phyloP scores from a whole-genome alignment of 53 echinoderm and acorn worm genomes.

The Patiria pectinifera region DNA sequence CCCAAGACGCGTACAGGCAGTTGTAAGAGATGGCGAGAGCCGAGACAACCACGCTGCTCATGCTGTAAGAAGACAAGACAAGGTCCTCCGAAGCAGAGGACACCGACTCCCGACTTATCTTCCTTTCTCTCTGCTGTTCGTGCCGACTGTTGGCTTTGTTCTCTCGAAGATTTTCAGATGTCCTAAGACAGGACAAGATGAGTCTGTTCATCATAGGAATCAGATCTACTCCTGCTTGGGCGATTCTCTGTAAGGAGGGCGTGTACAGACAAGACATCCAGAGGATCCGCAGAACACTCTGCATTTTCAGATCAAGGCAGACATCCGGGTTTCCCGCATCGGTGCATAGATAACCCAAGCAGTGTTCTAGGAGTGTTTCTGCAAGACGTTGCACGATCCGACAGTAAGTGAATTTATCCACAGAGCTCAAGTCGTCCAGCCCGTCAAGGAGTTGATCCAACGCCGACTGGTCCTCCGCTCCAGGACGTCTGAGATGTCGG shows the following conservation, averaged over 20 bases:
- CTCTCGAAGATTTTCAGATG: slow-evolving; percentile 67
- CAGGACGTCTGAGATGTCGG: slow-evolving; percentile 81
- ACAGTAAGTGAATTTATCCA: slow-evolving; percentile 81
- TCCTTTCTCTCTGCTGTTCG: slow-evolving; percentile 17
- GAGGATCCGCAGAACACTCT: slow-evolving; percentile 87
- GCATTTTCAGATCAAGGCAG: slow-evolving; percentile 85
- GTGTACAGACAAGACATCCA: slow-evolving; percentile 91
- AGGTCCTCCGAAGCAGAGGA: slow-evolving; percentile 80
- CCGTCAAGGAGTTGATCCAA: slow-evolving; percentile 83
- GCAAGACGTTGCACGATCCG: slow-evolving; percentile 89
- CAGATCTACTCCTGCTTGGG: slow-evolving; percentile 69
- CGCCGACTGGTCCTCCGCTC: slow-evolving; percentile 80
- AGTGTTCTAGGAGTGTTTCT: slow-evolving; percentile 85
- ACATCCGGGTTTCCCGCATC: slow-evolving; percentile 71
- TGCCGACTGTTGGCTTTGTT: slow-evolving; percentile 44
- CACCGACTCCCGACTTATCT: slow-evolving; percentile 62
- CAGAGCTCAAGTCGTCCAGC: slow-evolving; percentile 87
- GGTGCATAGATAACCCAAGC: slow-evolving; percentile 78
- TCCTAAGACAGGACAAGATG: slow-evolving; percentile 74
- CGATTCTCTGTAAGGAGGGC: slow-evolving; percentile 80
- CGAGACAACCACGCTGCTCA: slow-evolving; percentile 82
- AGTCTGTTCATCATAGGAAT: slow-evolving; percentile 86
- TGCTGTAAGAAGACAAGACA: slow-evolving; percentile 72
- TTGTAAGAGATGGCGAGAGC: slow-evolving; percentile 91
- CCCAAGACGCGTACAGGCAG: slow-evolving; percentile 77